A percentile compares a stretch with the other conserved stretches of the same genome.
These are phyloP conservation scores for Actias luna DNA, from an alignment of 2,888 invertebrate genomes.

Conservation along the genomic window DNA sequence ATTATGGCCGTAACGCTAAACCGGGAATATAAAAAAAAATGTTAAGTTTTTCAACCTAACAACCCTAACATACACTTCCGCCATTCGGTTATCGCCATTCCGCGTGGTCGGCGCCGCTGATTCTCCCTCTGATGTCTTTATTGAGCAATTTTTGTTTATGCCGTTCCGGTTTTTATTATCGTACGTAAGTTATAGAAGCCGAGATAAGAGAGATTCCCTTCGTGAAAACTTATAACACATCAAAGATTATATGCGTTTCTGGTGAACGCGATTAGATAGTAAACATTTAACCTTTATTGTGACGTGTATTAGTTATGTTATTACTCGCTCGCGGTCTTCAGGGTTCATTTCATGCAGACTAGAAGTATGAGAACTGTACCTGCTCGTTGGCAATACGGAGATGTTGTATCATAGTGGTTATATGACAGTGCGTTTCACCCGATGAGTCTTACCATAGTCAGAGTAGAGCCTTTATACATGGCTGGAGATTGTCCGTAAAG, in stretches of 20 bases:
- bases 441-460: too few relatives aligned
- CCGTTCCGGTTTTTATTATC: slow-evolving; percentile 45
- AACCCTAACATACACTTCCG: slow-evolving; percentile 36
- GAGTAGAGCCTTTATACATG: too few relatives aligned
- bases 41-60: slow-evolving; percentile 18
- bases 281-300: background rate
- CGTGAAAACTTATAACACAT: slow-evolving; percentile 8
- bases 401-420: too few relatives aligned
- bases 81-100: slow-evolving; percentile 49
- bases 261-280: background rate
- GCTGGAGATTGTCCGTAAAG: too few relatives aligned
- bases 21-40: background rate
- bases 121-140: slow-evolving; percentile 45
- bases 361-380: too few relatives aligned
- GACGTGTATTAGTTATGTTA: too few relatives aligned
- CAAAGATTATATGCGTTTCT: background rate
- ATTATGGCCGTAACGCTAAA: too few relatives aligned
- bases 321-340: too few relatives aligned
- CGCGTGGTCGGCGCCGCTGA: slow-evolving; percentile 51
- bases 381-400: too few relatives aligned
- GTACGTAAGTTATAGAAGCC: slow-evolving; percentile 38
- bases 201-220: slow-evolving; percentile 24
- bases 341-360: too few relatives aligned
- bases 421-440: too few relatives aligned
- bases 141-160: slow-evolving; percentile 54